A percentile compares a stretch with the other conserved stretches of the same genome.
Conservation (phyloP, 2,797 vertebrate genomes). For the Tachyglossus aculeatus region DNA sequence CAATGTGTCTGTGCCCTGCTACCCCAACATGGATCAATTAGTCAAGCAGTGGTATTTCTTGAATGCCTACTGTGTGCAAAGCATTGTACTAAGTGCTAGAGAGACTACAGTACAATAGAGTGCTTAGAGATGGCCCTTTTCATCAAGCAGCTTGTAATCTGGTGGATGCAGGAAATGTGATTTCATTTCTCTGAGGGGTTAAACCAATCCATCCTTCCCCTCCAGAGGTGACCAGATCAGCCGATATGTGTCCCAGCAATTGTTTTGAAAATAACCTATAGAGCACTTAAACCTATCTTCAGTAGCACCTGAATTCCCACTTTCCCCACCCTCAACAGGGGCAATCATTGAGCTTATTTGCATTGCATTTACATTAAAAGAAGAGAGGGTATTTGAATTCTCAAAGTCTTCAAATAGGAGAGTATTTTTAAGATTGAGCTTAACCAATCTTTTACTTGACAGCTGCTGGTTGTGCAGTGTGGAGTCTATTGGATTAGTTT, state of each 20-base stretch:
- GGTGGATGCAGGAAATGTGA: too few species aligned
- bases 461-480: conserved; percentile 64
- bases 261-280: conserved; percentile 35
- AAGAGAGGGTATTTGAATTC: conserved; percentile 55
- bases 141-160: too few species aligned
- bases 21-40: too few species aligned
- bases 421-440: conserved; percentile 60
- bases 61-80: too few species aligned
- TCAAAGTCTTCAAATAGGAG: conserved; percentile 49
- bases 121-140: too few species aligned
- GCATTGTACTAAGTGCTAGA: too few species aligned
- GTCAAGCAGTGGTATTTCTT: too few species aligned
- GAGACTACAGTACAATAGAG: too few species aligned
- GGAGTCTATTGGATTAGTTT: conserved; percentile 70
- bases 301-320: conserved; percentile 6
- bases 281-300: conserved; percentile 23
- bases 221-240: too few species aligned
- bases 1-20: too few species aligned
- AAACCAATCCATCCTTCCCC: too few species aligned
- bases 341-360: conserved; percentile 46
- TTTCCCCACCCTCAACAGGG: conserved; percentile 25
- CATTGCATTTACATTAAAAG: conserved; percentile 65
- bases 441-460: conserved; percentile 72
- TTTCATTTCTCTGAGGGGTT: too few species aligned
- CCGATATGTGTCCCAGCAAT: not conserved